Evolutionary conservation across 2,888 invertebrate species (phyloP), one percentile per base, ranked within the genome.

Genomic region (Apamea anceps): DNA sequence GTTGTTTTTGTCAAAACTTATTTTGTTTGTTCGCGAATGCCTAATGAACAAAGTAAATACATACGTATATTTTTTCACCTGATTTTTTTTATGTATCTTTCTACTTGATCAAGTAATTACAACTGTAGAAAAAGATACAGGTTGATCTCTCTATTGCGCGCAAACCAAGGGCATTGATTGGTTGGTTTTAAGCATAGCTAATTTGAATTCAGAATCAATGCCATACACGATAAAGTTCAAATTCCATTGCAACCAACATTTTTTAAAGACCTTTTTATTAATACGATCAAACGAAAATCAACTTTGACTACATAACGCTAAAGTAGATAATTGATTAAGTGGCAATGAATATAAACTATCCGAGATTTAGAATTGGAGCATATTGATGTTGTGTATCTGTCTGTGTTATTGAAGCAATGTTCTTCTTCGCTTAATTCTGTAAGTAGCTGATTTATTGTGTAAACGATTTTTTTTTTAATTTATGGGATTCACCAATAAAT

Each of bases 401-500:
- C 79, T 88, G 82, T 85, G 80, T 85, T 83, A 62, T 63, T 79
- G 72, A 48, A 72, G 72, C 54, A 48, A 72, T 57, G 68, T 72
- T 80, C 45, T 72, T 80, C 45, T 87, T 92, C 87, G 94, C 94
- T 94, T 94, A 85, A 90, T 88, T 89, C 86, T 92, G 86, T 95
- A 93, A 93, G 92, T 94, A 94, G 93, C 90, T 89, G 81, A 90
- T 89, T 88, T 91, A 90, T 68, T 92, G 91, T 93, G 92, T 84
- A 83, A 87, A 83, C 80, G 81, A 75, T 15, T 77, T 84, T 85
- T 90, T 32, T 90, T 93, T 93, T 94, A 91, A 93, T 93, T 94
- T 93, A 94, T 94, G 93, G 93, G 90, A 90, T 68, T 88, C 90
- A 93, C 92, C 92, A 96, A 95, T 96, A 96, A 95, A 96, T 94